Evolutionary conservation across 2,888 invertebrate species (phyloP).

Genomic region (Phytoseiulus persimilis): DNA sequence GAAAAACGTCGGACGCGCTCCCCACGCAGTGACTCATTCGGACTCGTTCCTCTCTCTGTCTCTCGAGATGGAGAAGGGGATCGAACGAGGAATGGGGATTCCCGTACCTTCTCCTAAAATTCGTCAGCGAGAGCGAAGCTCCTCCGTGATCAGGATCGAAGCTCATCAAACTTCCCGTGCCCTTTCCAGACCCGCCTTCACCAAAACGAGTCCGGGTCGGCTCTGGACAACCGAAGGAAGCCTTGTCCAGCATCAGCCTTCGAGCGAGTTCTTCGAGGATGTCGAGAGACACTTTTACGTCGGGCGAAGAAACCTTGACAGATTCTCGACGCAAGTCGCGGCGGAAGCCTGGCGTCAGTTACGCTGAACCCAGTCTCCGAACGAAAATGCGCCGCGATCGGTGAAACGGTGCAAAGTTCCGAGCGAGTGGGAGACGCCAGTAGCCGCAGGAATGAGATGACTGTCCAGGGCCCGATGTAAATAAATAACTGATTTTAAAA

Average conservation of each 20-base stretch:
- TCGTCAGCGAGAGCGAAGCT: no score
- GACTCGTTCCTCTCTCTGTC: no score
- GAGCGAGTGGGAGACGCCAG: neutral
- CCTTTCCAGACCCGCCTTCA: neutral
- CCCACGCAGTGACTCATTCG: no score
- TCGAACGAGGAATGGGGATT: no score
- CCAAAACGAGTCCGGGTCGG: neutral
- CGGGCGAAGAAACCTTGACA: neutral
- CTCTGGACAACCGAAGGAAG: neutral
- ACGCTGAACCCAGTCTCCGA: neutral
- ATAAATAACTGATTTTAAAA: neutral
- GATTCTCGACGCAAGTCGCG: neutral
- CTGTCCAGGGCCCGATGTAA: neutral
- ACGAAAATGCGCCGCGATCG: neutral
- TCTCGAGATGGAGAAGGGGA: no score
- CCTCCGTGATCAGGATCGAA: no score
- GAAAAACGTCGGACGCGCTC: no score
- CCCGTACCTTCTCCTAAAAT: no score
- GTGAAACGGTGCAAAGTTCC: neutral
- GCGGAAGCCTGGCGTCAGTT: neutral
- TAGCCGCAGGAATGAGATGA: neutral
- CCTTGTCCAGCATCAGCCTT: neutral
- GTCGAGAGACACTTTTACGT: neutral
- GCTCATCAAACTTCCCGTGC: no score
- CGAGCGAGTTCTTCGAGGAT: neutral